Evolutionary conservation across 2,113 vertebrate species (phyloP).

Genomic region (Dissostichus mawsoni): DNA sequence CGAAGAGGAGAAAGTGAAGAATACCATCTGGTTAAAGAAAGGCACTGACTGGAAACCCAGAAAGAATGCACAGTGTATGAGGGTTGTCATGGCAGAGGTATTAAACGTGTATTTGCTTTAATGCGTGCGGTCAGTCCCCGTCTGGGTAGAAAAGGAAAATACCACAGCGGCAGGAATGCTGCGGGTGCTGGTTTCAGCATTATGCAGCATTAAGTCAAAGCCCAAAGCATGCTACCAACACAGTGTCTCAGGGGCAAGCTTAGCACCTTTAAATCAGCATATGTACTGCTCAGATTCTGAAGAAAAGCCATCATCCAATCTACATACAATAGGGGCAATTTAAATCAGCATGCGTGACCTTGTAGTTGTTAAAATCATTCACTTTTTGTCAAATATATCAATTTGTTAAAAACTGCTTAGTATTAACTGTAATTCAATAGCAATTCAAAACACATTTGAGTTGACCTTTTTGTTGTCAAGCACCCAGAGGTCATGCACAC

Average conservation of each 20-base stretch:
- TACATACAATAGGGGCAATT: constrained; percentile 1
- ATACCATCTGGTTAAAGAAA: constrained; percentile 54
- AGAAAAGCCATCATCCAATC: constrained; percentile 32
- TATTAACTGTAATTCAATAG: neutral
- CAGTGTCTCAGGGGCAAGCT: constrained; percentile 50
- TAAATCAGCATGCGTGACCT: constrained; percentile 23
- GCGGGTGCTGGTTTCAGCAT: constrained; percentile 74
- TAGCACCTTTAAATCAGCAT: constrained; percentile 62
- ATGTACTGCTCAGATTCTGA: constrained; percentile 15
- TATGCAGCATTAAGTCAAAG: constrained; percentile 80
- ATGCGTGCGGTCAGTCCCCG: constrained; percentile 62
- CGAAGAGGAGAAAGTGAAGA: constrained; percentile 8
- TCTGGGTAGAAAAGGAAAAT: constrained; percentile 70
- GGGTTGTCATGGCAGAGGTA: constrained; percentile 46
- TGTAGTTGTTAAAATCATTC: neutral
- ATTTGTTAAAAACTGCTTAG: neutral
- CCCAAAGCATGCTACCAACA: constrained; percentile 73
- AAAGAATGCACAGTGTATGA: constrained; percentile 62
- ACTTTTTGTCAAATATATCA: neutral
- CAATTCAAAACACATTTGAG: neutral
- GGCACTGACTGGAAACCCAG: constrained; percentile 60
- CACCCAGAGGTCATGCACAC: constrained; percentile 18
- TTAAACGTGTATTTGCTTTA: constrained; percentile 73
- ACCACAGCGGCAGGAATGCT: constrained; percentile 79
- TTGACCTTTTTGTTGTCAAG: neutral